A percentile compares a stretch with the other conserved stretches of the same genome.
Evolutionary conservation across 2,888 invertebrate genomes (phyloP).

Genomic region (Xanthia togata): DNA sequence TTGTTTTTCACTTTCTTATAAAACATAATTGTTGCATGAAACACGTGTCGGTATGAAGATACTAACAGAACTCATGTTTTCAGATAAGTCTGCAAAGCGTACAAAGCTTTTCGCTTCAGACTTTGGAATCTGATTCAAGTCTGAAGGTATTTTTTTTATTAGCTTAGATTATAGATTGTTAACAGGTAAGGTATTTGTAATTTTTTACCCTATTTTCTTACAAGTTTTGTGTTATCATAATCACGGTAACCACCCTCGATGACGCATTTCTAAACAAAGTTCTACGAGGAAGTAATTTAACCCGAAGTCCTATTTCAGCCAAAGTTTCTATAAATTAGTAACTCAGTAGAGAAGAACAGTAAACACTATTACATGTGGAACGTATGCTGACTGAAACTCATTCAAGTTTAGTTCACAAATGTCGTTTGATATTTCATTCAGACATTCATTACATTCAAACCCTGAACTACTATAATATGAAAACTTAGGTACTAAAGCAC

Average conservation of each 20-base stretch:
- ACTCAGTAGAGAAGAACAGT: not conserved
- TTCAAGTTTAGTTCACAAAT: slow-evolving; percentile 17
- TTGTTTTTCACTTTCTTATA: slow-evolving; percentile 25
- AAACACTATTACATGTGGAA: not conserved
- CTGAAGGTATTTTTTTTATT: too few relatives aligned
- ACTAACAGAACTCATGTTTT: not conserved
- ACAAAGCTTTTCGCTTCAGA: not conserved
- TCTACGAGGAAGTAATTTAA: not conserved
- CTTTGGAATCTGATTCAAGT: not conserved
- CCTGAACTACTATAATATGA: slow-evolving; percentile 66
- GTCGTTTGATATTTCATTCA: slow-evolving; percentile 65
- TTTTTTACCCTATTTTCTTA: not conserved
- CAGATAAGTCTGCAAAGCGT: not conserved
- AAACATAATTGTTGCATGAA: slow-evolving; percentile 22
- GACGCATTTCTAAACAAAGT: not conserved
- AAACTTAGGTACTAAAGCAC: slow-evolving; percentile 46
- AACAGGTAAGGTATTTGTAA: not conserved
- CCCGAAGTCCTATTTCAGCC: not conserved
- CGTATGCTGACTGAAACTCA: not conserved
- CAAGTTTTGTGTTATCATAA: not conserved
- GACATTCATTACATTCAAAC: slow-evolving; percentile 69
- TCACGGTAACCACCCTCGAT: not conserved
- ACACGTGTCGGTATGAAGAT: slow-evolving; percentile 10
- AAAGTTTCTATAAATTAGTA: slow-evolving; percentile 12
- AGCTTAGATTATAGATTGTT: too few relatives aligned